Conservation (phyloP, 1,140 invertebrate species). For the Myzus persicae region DNA sequence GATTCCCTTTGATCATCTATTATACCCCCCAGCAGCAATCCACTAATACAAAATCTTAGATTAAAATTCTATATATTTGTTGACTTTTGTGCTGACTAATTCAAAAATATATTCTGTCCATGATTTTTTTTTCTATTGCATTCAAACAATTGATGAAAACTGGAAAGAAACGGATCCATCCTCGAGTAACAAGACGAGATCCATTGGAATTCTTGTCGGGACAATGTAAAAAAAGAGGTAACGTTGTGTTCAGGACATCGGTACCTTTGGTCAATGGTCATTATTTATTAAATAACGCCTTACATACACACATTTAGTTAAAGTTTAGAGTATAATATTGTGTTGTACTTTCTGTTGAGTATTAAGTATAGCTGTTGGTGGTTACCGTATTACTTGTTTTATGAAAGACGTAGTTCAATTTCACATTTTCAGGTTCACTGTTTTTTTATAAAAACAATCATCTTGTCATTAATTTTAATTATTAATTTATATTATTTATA, state of each 20-base stretch:
- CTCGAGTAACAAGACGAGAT: not conserved
- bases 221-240: not conserved
- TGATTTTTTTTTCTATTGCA: not conserved
- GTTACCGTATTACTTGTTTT: not conserved
- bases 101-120: not conserved
- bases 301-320: not conserved
- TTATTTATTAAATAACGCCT: no score
- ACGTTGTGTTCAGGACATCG: not conserved
- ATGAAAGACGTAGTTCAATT: not conserved
- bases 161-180: no score
- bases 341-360: not conserved
- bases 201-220: not conserved
- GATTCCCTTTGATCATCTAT: not conserved
- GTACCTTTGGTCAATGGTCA: not conserved
- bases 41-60: not conserved
- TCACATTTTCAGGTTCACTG: not conserved
- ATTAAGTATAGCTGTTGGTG: no score
- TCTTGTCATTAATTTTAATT: not conserved
- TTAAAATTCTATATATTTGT: not conserved
- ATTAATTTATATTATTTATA: no score
- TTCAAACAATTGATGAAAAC: no score
- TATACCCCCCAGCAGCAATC: not conserved
- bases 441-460: not conserved
- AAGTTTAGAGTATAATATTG: not conserved
- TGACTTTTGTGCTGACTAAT: not conserved